These are phyloP conservation scores for Noctilio leporinus DNA, from an alignment of 2,113 vertebrate species.

Conservation along the genomic window DNA sequence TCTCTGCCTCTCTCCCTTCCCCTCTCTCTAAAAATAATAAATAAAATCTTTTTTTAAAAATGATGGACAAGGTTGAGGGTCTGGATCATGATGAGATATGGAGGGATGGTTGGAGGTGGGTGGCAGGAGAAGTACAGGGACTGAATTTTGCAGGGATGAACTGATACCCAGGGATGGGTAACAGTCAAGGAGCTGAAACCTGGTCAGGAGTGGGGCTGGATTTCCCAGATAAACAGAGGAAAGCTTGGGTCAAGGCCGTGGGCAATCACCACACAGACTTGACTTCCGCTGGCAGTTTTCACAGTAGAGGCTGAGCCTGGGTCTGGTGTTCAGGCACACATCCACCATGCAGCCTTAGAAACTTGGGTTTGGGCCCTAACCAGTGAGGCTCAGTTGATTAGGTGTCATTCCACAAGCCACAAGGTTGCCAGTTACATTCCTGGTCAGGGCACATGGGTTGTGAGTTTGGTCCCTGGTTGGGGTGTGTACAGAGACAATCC, in stretches of 20 bases:
- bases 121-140: neutral
- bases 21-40: too few relatives aligned
- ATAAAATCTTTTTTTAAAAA: too few relatives aligned
- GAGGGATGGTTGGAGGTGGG: neutral
- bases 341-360: constrained; percentile 49
- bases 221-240: neutral
- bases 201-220: neutral
- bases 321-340: neutral
- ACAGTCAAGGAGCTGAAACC: neutral
- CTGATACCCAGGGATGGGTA: neutral
- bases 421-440: too few relatives aligned
- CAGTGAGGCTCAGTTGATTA: too few relatives aligned
- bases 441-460: too few relatives aligned
- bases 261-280: constrained; percentile 53
- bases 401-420: too few relatives aligned
- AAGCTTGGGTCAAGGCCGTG: neutral
- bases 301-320: neutral
- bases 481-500: too few relatives aligned
- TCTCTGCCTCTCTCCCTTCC: too few relatives aligned
- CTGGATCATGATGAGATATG: neutral
- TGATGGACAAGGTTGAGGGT: neutral
- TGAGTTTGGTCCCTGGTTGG: too few relatives aligned
- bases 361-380: neutral
- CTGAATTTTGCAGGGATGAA: neutral
- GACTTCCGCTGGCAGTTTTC: constrained; percentile 25